phyloP scores from a whole-genome alignment of 2,113 vertebrate species.

The Pseudorasbora parva region DNA sequence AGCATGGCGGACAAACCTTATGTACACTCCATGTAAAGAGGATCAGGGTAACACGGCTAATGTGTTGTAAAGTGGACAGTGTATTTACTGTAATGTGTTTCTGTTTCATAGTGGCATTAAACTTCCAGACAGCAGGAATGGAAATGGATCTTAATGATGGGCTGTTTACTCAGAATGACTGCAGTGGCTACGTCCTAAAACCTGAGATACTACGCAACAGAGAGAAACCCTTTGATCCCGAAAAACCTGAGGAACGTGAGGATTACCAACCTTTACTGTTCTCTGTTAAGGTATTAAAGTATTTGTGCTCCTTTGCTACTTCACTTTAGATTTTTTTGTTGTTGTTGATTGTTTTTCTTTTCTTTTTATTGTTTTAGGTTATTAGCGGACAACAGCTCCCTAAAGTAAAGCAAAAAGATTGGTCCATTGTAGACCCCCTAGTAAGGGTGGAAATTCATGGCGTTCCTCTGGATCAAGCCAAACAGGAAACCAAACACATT shows the following conservation, averaged over 20 bases:
- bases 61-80: conserved; percentile 25
- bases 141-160: conserved; percentile 97
- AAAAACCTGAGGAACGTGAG: conserved; percentile 70
- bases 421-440: conserved; percentile 87
- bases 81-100: conserved; percentile 17
- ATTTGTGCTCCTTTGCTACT: background rate
- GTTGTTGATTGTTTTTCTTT: background rate
- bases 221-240: conserved; percentile 80
- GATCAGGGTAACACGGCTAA: background rate
- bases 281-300: conserved; percentile 79
- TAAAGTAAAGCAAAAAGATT: conserved; percentile 88
- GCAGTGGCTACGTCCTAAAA: conserved; percentile 89
- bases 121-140: conserved; percentile 90
- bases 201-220: conserved; percentile 83
- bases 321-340: background rate
- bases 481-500: conserved; percentile 87
- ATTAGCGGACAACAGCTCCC: conserved; percentile 96
- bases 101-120: conserved; percentile 84
- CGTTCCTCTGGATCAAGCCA: conserved; percentile 78
- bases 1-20: background rate
- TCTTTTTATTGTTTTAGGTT: conserved; percentile 80
- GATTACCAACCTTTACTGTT: conserved; percentile 74
- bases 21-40: background rate
- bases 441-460: conserved; percentile 92
- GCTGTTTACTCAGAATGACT: conserved; percentile 85